Evolutionary conservation across 2,797 vertebrate genomes (phyloP), one percentile per base, ranked within the genome.

Genomic region (Mormyrops attenuatus): DNA sequence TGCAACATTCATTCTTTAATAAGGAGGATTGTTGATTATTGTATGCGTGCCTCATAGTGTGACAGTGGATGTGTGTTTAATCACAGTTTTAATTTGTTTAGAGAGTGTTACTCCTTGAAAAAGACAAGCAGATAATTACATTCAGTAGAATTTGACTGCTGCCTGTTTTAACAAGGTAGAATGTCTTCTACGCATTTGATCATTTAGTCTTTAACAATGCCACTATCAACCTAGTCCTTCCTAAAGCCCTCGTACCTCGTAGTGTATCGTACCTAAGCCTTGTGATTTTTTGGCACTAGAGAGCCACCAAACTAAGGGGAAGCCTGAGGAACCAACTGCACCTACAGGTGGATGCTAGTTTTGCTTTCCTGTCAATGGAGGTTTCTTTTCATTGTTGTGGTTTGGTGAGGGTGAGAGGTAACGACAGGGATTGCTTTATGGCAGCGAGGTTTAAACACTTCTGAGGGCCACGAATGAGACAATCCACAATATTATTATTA

Each of bases 161-260:
- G 15, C 44, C 77, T 89, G 17, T 87, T 88, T 86, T 89, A 80
- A 13, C 73, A 87, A 82, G 63, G 55, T 38, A 86, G 90, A 92
- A 92, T 93, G 90, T 91, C 88, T 92, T 92, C 91, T 91, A 94
- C 93, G 93, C 95, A 95, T 94, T 94, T 95, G 93, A 93, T 94
- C 94, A 96, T 95, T 96, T 96, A 95, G 95, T 95, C 94, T 96
- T 95, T 93, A 95, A 93, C 93, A 94, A 96, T 95, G 94, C 94
- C 93, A 93, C 94, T 94, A 94, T 93, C 92, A 93, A 93, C 93
- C 93, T 95, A 95, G 95, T 96, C 95, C 95, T 94, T 93, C 95
- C 95, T 95, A 95, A 95, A 95, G 92, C 92, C 93, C 94, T 94
- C 92, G 89, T 30, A 30, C 26, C 26, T 30, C 26, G 26, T 30